Evolutionary conservation across 2,797 vertebrate genomes (phyloP).

Genomic region (Sternotherus odoratus): DNA sequence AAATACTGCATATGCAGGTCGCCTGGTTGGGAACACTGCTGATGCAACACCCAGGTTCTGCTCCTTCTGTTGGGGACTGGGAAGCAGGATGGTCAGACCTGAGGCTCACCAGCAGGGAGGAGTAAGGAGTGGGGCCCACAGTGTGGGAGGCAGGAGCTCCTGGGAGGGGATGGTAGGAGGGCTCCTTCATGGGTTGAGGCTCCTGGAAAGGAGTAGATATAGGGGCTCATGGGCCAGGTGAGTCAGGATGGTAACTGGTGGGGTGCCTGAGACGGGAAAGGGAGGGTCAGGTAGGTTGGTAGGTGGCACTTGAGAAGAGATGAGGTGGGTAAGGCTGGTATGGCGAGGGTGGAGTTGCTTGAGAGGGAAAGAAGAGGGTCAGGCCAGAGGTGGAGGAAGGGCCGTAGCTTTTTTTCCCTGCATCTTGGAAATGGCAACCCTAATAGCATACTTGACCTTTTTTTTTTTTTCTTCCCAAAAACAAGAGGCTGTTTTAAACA

Average conservation of each 20-base stretch:
- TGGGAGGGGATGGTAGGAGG: not conserved
- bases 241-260: not conserved
- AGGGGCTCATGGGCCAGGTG: not conserved
- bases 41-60: too few species aligned
- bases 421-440: not conserved
- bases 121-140: not conserved
- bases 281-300: too few species aligned
- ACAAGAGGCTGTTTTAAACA: fast-evolving
- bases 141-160: not conserved
- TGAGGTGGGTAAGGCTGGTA: too few species aligned
- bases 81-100: not conserved
- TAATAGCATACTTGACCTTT: not conserved
- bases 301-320: not conserved
- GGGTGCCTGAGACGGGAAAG: not conserved
- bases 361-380: not conserved
- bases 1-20: too few species aligned
- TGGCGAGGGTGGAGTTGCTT: too few species aligned
- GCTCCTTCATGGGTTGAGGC: not conserved
- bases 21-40: too few species aligned
- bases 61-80: not conserved
- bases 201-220: not conserved
- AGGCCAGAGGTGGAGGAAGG: not conserved
- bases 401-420: not conserved
- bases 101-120: not conserved
- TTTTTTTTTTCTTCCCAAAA: not conserved